Evolutionary conservation across 1,140 invertebrate genomes (phyloP).

Genomic region (Ladona fulva): DNA sequence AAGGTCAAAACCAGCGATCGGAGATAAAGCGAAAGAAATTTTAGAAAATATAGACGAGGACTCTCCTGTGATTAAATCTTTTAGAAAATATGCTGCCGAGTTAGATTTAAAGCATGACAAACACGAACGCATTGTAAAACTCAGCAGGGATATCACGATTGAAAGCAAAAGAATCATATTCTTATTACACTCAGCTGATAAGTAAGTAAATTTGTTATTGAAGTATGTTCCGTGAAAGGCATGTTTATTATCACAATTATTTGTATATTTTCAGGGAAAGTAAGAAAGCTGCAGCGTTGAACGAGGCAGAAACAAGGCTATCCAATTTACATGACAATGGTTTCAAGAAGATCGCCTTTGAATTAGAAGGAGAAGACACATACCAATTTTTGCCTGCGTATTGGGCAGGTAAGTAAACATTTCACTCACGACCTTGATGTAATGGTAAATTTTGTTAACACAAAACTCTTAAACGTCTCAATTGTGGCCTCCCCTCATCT

Average conservation of each 20-base stretch:
- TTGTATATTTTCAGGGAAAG: conserved; percentile 40
- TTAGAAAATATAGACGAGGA: conserved; percentile 41
- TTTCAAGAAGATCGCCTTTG: conserved; percentile 58
- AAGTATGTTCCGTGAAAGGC: neutral
- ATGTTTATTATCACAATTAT: neutral
- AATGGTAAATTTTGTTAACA: no score
- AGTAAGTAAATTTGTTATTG: conserved; percentile 26
- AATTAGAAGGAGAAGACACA: conserved; percentile 59
- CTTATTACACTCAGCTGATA: conserved; percentile 62
- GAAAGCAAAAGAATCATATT: conserved; percentile 88
- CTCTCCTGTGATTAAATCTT: conserved; percentile 55
- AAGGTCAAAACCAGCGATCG: neutral
- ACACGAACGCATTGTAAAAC: conserved; percentile 73
- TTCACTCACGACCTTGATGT: no score
- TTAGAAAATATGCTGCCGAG: conserved; percentile 54
- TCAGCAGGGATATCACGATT: conserved; percentile 81
- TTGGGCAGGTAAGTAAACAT: conserved; percentile 45
- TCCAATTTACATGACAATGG: conserved; percentile 47
- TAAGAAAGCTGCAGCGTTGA: conserved; percentile 41
- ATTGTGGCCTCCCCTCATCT: no score
- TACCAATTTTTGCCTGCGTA: conserved; percentile 68
- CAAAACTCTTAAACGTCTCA: no score
- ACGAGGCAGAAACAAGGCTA: conserved; percentile 56
- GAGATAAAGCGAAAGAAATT: conserved; percentile 33
- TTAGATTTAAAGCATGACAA: conserved; percentile 75